Conservation (phyloP, 2,888 invertebrate genomes). For the Agonopterix heracliana region DNA sequence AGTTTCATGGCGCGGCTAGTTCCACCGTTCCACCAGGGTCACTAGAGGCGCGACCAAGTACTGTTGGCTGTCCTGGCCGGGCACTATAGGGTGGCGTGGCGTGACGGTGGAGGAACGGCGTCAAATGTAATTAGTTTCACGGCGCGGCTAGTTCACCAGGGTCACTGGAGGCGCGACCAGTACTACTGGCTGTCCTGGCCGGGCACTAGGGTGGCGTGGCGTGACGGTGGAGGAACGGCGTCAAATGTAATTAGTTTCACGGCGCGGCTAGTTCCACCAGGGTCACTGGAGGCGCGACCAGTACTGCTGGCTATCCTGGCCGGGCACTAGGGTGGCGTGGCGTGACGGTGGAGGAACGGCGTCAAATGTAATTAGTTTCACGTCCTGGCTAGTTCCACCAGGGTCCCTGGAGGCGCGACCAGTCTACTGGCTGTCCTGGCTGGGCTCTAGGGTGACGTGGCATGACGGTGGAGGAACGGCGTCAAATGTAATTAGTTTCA, state of each 20-base stretch:
- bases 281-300: conserved; percentile 97
- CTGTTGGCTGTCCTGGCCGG: conserved; percentile 91
- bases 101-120: no score
- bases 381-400: conserved; percentile 79
- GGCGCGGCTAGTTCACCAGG: no score
- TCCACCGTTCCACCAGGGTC: no score
- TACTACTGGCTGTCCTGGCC: conserved; percentile 93
- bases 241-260: no score
- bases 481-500: no score
- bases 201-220: conserved; percentile 74
- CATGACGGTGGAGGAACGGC: no score
- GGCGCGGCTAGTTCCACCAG: conserved; percentile 79
- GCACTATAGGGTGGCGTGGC: conserved; percentile 68
- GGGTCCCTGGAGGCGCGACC: conserved; percentile 96
- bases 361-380: no score
- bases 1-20: no score
- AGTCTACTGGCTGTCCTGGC: conserved; percentile 91
- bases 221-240: no score
- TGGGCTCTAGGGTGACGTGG: conserved; percentile 78
- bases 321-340: conserved; percentile 78
- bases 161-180: conserved; percentile 97
- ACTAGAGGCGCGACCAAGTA: conserved; percentile 97
- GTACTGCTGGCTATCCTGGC: conserved; percentile 91
- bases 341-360: no score
- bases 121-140: no score